Evolutionary conservation across 2,113 vertebrate genomes (phyloP).

Genomic region (Hippocampus mohnikei): DNA sequence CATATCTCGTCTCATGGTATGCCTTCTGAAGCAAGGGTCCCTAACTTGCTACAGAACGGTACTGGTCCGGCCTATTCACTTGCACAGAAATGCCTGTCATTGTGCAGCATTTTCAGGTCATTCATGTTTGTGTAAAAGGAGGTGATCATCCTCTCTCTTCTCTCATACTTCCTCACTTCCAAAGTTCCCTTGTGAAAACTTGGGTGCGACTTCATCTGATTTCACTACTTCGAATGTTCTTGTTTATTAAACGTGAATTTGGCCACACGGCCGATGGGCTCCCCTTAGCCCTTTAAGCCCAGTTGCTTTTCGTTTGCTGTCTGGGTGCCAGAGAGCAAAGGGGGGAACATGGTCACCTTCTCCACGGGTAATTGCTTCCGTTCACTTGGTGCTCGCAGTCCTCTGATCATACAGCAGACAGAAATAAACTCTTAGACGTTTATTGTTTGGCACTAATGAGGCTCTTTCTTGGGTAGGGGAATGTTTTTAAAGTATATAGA

Average conservation of each 20-base stretch:
- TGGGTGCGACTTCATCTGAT: background rate
- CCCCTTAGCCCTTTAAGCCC: conserved; percentile 27
- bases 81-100: no score
- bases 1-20: conserved; percentile 62
- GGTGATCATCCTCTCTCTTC: conserved; percentile 1
- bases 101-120: background rate
- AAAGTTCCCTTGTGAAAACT: conserved; percentile 3
- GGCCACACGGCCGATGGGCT: conserved; percentile 19
- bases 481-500: conserved; percentile 29
- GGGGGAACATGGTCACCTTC: conserved; percentile 51
- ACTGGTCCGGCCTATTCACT: background rate
- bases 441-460: conserved; percentile 61
- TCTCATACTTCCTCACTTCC: conserved; percentile 4
- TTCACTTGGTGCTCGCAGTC: conserved; percentile 45
- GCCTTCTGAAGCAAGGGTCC: background rate
- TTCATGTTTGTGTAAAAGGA: conserved; percentile 1
- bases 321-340: conserved; percentile 36
- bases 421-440: conserved; percentile 16
- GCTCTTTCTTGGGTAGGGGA: conserved; percentile 31
- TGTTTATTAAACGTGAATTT: conserved; percentile 11
- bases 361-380: conserved; percentile 56
- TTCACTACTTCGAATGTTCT: background rate
- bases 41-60: background rate
- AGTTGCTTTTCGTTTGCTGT: conserved; percentile 41
- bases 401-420: conserved; percentile 43